Evolutionary conservation across 2,113 vertebrate genomes (phyloP).

Genomic region (Nipponia nippon): DNA sequence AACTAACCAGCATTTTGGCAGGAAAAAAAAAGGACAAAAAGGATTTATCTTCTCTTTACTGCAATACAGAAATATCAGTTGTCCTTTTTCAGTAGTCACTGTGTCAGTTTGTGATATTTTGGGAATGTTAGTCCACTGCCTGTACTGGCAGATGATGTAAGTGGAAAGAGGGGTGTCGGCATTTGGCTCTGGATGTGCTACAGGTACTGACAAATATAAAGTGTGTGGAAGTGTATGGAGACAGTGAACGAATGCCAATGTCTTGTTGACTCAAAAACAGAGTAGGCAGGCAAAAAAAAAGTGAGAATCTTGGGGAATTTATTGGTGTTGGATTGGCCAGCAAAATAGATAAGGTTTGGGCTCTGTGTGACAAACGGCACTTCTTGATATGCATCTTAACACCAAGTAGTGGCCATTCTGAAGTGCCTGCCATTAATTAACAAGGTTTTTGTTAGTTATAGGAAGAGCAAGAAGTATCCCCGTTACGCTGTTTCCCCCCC

Average conservation of each 20-base stretch:
- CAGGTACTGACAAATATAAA: background rate
- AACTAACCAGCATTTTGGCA: background rate
- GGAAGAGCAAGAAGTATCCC: background rate
- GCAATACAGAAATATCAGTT: background rate
- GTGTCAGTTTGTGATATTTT: background rate
- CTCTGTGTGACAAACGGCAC: background rate
- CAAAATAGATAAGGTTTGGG: background rate
- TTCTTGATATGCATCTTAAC: background rate
- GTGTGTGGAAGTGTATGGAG: background rate
- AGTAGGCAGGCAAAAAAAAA: background rate
- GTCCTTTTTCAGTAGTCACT: background rate
- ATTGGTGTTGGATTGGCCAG: background rate
- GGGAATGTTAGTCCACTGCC: background rate
- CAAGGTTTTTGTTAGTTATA: background rate
- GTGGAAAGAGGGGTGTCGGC: background rate
- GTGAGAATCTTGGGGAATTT: background rate
- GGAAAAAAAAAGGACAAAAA: background rate
- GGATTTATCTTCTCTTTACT: background rate
- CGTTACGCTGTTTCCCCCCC: fast-evolving
- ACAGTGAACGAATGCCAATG: background rate
- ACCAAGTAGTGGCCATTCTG: background rate
- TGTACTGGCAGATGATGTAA: background rate
- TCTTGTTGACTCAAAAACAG: background rate
- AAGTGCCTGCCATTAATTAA: background rate
- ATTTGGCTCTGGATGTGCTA: background rate